Percentiles rank a stretch among this genome's conserved stretches.
Evolutionary conservation across 2,113 vertebrate species (phyloP).

Genomic region (Chlamydotis undulata): DNA sequence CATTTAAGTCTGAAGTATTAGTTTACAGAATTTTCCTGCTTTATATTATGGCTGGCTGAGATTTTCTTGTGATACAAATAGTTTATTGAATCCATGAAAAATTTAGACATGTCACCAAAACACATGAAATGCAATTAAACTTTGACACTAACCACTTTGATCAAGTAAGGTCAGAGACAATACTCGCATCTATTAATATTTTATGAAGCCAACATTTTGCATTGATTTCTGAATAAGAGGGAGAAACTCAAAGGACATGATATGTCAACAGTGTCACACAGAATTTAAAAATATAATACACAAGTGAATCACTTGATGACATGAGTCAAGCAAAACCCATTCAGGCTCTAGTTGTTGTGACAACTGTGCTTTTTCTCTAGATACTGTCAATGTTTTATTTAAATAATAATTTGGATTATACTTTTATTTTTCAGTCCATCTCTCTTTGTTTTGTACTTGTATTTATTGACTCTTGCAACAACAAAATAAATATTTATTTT

Average conservation of each 20-base stretch:
- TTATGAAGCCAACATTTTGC: background rate
- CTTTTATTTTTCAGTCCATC: background rate
- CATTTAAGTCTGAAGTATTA: background rate
- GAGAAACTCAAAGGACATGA: slow-evolving; percentile 18
- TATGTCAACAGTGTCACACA: slow-evolving; percentile 37
- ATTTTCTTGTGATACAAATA: background rate
- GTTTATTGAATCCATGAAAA: background rate
- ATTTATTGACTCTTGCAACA: background rate
- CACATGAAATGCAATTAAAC: slow-evolving; percentile 40
- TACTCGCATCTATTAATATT: slow-evolving; percentile 25
- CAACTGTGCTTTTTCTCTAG: slow-evolving; percentile 12
- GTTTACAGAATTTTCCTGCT: background rate
- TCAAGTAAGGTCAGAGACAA: slow-evolving; percentile 53
- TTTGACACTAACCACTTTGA: slow-evolving; percentile 33
- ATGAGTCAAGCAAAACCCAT: background rate
- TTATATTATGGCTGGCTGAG: background rate
- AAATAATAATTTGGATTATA: background rate
- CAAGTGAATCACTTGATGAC: background rate
- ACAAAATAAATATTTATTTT: background rate
- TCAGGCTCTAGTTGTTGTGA: slow-evolving; percentile 29
- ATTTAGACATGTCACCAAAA: slow-evolving; percentile 31
- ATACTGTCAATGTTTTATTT: background rate
- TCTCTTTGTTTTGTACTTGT: background rate
- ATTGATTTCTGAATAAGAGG: slow-evolving; percentile 19
- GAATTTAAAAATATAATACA: background rate